Conservation (phyloP, 2,888 invertebrate species). For the Ophion ellenae region DNA sequence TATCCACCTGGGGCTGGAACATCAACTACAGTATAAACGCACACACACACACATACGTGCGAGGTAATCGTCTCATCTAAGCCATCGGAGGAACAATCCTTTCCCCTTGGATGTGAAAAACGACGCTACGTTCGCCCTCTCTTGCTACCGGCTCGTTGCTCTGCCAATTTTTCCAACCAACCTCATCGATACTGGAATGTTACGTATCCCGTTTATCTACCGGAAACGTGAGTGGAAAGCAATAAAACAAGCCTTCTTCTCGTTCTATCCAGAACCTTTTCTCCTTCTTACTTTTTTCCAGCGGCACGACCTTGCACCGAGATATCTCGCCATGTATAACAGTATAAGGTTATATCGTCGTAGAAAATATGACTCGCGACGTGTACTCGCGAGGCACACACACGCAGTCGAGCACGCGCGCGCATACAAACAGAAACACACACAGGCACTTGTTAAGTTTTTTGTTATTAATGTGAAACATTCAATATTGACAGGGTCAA, state of each 20-base stretch:
- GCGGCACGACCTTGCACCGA: constrained; percentile 39
- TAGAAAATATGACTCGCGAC: constrained; percentile 42
- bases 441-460: no score
- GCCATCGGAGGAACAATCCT: constrained; percentile 59
- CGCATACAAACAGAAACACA: no score
- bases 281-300: constrained; percentile 15
- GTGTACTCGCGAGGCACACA: neutral
- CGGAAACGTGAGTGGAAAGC: constrained; percentile 67
- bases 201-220: constrained; percentile 67
- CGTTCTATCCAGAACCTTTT: constrained; percentile 17
- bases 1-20: constrained; percentile 60
- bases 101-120: constrained; percentile 53
- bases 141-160: constrained; percentile 56
- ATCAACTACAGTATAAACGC: constrained; percentile 36
- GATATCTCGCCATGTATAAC: constrained; percentile 46
- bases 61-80: constrained; percentile 22
- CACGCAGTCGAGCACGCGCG: no score
- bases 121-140: constrained; percentile 29
- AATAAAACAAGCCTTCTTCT: constrained; percentile 45
- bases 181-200: constrained; percentile 64
- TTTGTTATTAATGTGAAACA: no score
- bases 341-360: constrained; percentile 58
- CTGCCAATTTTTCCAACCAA: constrained; percentile 62
- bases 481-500: constrained; percentile 33
- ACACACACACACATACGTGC: neutral